Evolutionary conservation across 1,140 invertebrate species (phyloP), one percentile per base, ranked within the genome.

Genomic region (Drosophila miranda): DNA sequence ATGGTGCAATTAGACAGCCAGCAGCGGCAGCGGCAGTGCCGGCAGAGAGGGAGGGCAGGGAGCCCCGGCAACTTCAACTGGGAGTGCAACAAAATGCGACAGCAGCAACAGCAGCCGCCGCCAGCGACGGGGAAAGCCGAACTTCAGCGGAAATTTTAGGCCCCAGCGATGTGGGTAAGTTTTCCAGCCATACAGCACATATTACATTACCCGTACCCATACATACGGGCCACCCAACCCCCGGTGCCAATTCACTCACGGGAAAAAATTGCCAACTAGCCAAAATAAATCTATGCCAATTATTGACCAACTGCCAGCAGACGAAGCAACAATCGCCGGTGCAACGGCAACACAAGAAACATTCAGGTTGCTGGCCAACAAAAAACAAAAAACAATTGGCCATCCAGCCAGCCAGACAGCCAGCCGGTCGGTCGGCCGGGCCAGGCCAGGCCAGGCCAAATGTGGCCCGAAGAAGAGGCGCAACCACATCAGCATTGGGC

Each of bases 261-360:
- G 16, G 49, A 28, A 73, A 68, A 79, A 79, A 75, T 79, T 75
- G 76, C 76, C 73, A 83, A 83, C 80, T 67, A 80, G 81, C 74
- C 81, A 71, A 86, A 86, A 87, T 87, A 87, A 87, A 87, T 87
- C 82, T 87, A 78, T 87, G 82, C 82, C 82, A 87, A 87, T 87
- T 87, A 87, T 87, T 87, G 83, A 87, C 82, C 82, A 87, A 87
- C 82, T 82, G 75, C 66, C 81, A 86, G 77, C 81, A 69, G 59
- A 58, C 56, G 51, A 64, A 63, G 49, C 57, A 72, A 72, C 69
- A 81, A 73, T 74, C 62, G 62, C 61, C 60, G 49, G 63, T 58
- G 42, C 50, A 60, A 46, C 57, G 43, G 53, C 45, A 61, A 68
- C 30, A 30, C 21, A 66, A 55, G 43, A 16, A 42, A 72, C 69